A percentile compares a stretch with the other conserved stretches of the same genome.
Evolutionary conservation across 2,113 vertebrate genomes (phyloP).

Genomic region (Stegostoma tigrinum): DNA sequence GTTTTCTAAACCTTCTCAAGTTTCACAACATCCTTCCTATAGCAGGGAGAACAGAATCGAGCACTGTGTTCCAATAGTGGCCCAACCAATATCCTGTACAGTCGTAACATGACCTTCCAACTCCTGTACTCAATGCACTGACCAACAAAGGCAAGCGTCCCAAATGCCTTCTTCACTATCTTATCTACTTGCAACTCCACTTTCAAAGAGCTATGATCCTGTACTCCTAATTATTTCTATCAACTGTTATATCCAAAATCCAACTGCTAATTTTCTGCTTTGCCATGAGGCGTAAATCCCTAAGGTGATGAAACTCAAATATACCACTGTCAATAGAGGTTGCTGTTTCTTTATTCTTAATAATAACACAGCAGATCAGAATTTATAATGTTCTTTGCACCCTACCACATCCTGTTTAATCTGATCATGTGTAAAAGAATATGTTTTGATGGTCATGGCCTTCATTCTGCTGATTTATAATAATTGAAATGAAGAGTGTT

Average conservation of each 20-base stretch:
- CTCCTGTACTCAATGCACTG: too few relatives aligned
- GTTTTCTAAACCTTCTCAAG: too few relatives aligned
- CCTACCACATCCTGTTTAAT: conserved; percentile 4
- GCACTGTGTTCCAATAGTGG: too few relatives aligned
- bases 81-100: too few relatives aligned
- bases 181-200: too few relatives aligned
- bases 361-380: background rate
- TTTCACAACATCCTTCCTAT: too few relatives aligned
- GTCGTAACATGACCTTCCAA: too few relatives aligned
- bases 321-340: background rate
- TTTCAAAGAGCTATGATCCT: too few relatives aligned
- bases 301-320: background rate
- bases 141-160: too few relatives aligned
- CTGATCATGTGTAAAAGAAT: background rate
- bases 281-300: background rate
- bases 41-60: too few relatives aligned
- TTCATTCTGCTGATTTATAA: conserved; percentile 10
- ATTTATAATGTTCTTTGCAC: background rate
- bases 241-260: background rate
- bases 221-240: background rate
- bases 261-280: background rate
- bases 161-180: too few relatives aligned
- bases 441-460: conserved; percentile 26
- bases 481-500: conserved; percentile 13
- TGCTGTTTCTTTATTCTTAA: background rate